phyloP scores from a whole-genome alignment of 2,888 invertebrate species.

The Ormia ochracea region DNA sequence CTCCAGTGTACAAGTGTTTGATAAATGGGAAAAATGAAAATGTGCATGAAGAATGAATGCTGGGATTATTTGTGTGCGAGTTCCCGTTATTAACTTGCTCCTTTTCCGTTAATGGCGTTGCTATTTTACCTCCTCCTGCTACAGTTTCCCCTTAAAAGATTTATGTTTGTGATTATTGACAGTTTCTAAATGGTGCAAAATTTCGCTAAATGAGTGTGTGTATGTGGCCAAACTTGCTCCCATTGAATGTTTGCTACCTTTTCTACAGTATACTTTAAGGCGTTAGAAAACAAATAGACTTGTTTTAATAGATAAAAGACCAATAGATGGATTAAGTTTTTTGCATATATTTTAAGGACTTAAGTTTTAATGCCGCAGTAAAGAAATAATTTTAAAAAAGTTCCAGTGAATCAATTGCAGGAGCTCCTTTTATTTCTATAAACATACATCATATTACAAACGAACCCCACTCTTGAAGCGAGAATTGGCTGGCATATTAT shows the following conservation, averaged over 20 bases:
- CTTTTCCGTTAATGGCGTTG: background rate
- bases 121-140: background rate
- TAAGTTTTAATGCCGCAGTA: too few relatives aligned
- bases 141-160: slow-evolving; percentile 38
- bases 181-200: slow-evolving; percentile 47
- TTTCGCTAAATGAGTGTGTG: background rate
- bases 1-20: slow-evolving; percentile 38
- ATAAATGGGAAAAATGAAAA: slow-evolving; percentile 44
- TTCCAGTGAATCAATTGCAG: too few relatives aligned
- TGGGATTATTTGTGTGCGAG: background rate
- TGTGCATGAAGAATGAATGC: background rate
- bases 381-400: too few relatives aligned
- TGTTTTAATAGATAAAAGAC: too few relatives aligned
- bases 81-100: background rate
- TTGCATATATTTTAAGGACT: too few relatives aligned
- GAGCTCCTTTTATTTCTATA: too few relatives aligned
- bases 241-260: slow-evolving; percentile 42
- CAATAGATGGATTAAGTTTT: too few relatives aligned
- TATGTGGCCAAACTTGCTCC: background rate
- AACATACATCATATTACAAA: too few relatives aligned
- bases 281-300: slow-evolving; percentile 44
- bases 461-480: too few relatives aligned
- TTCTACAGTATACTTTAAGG: slow-evolving; percentile 6
- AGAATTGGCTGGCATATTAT: too few relatives aligned
- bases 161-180: slow-evolving; percentile 59